Conservation (phyloP, 1,140 invertebrate species). For the Elysia chlorotica region DNA sequence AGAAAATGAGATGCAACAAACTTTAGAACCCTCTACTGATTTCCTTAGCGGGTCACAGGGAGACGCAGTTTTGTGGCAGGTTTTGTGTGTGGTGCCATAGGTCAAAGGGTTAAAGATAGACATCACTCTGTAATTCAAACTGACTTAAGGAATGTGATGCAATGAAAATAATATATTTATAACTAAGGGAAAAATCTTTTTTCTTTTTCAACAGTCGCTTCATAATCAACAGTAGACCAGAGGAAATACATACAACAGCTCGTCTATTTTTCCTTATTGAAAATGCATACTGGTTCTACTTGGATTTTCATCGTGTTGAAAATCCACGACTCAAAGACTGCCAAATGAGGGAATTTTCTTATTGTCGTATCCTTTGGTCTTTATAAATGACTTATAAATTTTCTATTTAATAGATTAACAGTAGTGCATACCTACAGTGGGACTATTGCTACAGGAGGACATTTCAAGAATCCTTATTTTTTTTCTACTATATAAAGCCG, state of each 20-base stretch:
- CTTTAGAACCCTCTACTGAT: neutral
- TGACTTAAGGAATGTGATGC: neutral
- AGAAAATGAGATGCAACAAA: neutral
- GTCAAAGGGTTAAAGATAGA: no score
- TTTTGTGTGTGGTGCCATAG: neutral
- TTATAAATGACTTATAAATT: no score
- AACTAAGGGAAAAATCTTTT: neutral
- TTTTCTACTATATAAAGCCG: no score
- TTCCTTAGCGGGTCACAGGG: neutral
- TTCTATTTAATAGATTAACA: no score
- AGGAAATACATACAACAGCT: constrained; percentile 9
- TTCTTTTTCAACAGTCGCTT: constrained; percentile 15
- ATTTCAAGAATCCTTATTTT: no score
- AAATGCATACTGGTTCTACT: constrained; percentile 20
- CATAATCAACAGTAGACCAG: constrained; percentile 18
- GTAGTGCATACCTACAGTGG: no score
- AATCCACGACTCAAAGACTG: constrained; percentile 8
- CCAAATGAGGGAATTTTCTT: constrained; percentile 10
- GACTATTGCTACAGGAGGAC: no score
- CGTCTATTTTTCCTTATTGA: constrained; percentile 19
- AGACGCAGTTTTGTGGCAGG: neutral
- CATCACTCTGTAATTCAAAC: no score
- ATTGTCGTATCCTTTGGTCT: constrained; percentile 20
- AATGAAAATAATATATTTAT: neutral
- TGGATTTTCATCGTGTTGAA: constrained; percentile 18